These are phyloP conservation scores for Sakesphorus luctuosus DNA, from an alignment of 2,113 vertebrate genomes.

Conservation along the genomic window DNA sequence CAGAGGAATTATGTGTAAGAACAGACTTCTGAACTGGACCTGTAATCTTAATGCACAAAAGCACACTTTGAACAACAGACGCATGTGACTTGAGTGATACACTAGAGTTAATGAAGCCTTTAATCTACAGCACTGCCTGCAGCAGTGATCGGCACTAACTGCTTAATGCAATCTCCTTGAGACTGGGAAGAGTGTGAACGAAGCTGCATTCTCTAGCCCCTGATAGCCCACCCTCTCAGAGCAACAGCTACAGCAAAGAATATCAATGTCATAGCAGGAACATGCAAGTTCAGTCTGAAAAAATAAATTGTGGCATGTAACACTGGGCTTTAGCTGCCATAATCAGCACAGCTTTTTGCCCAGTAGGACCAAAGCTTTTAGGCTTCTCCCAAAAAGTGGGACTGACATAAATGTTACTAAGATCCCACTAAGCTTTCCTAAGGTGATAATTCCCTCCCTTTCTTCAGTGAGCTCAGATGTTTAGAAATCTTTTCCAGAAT, in stretches of 20 bases:
- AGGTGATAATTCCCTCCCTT: not conserved
- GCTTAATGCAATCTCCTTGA: not conserved
- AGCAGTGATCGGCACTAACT: not conserved
- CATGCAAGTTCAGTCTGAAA: not conserved
- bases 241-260: conserved; percentile 32
- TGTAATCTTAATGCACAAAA: not conserved
- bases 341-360: not conserved
- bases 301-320: not conserved
- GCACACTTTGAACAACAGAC: not conserved
- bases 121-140: conserved; percentile 8
- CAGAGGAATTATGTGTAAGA: not conserved
- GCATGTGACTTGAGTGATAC: not conserved
- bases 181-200: not conserved
- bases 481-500: not conserved
- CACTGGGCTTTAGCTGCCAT: not conserved
- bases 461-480: not conserved
- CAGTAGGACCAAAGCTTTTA: not conserved
- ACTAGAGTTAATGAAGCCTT: conserved; percentile 35
- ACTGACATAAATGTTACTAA: not conserved
- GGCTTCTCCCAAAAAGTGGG: not conserved
- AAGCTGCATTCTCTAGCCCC: not conserved
- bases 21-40: not conserved
- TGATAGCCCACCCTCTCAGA: not conserved
- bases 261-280: conserved; percentile 29
- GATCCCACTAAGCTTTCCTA: not conserved